Conservation (phyloP, 1,140 invertebrate genomes). For the Polypedilum vanderplanki region DNA sequence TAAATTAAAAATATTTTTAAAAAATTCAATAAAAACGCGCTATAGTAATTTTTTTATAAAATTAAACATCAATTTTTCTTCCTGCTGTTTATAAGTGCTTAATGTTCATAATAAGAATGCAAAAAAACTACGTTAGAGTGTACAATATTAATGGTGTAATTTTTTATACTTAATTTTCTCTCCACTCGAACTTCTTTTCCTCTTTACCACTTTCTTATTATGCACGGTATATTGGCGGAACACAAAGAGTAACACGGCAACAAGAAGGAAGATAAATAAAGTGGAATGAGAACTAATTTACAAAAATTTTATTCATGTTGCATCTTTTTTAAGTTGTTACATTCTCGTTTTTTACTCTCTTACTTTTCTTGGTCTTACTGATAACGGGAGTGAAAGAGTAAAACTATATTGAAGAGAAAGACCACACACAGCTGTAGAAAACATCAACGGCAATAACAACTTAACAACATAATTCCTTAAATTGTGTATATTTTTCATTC, state of each 20-base stretch:
- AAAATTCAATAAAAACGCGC: neutral
- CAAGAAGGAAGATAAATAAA: neutral
- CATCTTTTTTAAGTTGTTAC: neutral
- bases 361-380: neutral
- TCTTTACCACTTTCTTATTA: neutral
- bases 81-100: neutral
- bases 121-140: neutral
- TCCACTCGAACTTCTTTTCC: neutral
- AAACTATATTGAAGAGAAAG: neutral
- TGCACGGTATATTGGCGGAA: constrained; percentile 2
- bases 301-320: constrained; percentile 19
- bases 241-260: neutral
- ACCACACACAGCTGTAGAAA: neutral
- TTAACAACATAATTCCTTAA: constrained; percentile 19
- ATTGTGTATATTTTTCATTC: constrained; percentile 19
- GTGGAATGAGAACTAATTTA: constrained; percentile 9
- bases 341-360: too few species aligned
- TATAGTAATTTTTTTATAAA: neutral
- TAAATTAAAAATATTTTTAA: too few species aligned
- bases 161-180: constrained; percentile 7
- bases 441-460: constrained; percentile 17
- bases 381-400: neutral
- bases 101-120: neutral
- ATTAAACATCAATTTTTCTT: constrained; percentile 6
- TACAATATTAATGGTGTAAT: constrained; percentile 19